Base-by-base conservation (phyloP, 2,797 vertebrate species). In the Enteromius fasciolatus region DNA sequence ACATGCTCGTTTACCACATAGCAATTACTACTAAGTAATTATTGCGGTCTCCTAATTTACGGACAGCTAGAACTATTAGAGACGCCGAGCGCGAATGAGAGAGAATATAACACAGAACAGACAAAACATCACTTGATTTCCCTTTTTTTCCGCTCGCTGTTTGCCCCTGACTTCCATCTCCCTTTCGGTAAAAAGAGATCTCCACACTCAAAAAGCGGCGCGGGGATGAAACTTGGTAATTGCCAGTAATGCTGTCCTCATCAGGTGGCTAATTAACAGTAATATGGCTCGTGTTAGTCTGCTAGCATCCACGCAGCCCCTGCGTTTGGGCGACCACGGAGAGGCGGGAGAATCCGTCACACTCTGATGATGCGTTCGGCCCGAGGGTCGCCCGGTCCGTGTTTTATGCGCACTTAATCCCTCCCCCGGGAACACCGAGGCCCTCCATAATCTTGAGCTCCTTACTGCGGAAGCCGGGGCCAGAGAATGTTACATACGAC, bases 251-350 rank as follows among this genome's bases (percentile, higher is more conserved):
- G 90, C 87, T 89, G 90, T 91, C 89, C 88, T 93, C 91, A 91
- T 92, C 90, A 92, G 89, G 89, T 91, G 92, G 90, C 89, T 93
- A 93, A 93, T 94, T 93, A 93, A 85, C 90, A 87, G 91, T 90
- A 90, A 92, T 92, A 87, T 88, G 87, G 90, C 82, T 88, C 82
- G 88, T 89, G 88, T 90, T 90, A 89, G 87, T 90, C 88, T 85
- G 87, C 81, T 89, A 87, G 83, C 81, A 83, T 83, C 83, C 75
- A 67, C 76, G 14, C 83, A 81, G 76, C 78, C 83, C 61, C 25
- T 7, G 68, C 82, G 6, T 78, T 82, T 48, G n/a, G 74, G 80
- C 77, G 74, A 84, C 76, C 15, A 76, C 14, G 18, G 79, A 87
- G 86, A 88, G 66, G 48, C 18, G 68, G 79, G 80, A 84, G 69